phyloP scores from a whole-genome alignment of 2,113 vertebrate species.

The Arvicanthis niloticus region DNA sequence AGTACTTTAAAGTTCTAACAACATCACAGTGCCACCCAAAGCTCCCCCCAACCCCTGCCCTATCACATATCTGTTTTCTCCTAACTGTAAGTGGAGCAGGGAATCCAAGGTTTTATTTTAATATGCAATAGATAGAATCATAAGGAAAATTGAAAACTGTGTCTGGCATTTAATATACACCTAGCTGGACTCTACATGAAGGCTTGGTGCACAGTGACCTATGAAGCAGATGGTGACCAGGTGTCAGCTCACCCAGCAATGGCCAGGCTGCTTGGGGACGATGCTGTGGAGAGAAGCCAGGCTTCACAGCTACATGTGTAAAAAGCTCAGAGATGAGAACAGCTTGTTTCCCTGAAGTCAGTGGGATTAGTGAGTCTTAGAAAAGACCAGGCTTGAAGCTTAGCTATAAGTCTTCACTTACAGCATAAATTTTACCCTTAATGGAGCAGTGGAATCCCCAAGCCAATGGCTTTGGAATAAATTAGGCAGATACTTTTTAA shows the following conservation, averaged over 20 bases:
- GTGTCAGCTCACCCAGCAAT: neutral
- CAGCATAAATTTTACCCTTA: neutral
- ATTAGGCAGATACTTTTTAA: neutral
- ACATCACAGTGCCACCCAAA: too few relatives aligned
- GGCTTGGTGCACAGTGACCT: neutral
- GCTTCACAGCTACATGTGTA: neutral
- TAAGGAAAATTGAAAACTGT: neutral
- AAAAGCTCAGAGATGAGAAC: neutral
- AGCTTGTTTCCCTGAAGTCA: too few relatives aligned
- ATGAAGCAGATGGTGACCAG: neutral
- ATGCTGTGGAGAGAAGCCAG: neutral
- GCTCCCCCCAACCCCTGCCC: rapidly evolving
- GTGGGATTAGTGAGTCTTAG: neutral
- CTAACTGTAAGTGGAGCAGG: neutral
- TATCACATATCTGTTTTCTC: neutral
- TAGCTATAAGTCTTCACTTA: neutral
- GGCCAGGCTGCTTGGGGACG: neutral
- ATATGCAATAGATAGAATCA: slow-evolving; percentile 1
- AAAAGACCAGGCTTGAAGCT: neutral
- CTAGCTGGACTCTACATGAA: neutral
- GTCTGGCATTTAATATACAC: slow-evolving; percentile 17
- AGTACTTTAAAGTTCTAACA: neutral
- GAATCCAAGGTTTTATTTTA: neutral
- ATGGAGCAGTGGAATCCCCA: neutral
- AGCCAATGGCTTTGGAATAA: neutral